Evolutionary conservation across 2,797 vertebrate genomes (phyloP).

Genomic region (Diceros bicornis): DNA sequence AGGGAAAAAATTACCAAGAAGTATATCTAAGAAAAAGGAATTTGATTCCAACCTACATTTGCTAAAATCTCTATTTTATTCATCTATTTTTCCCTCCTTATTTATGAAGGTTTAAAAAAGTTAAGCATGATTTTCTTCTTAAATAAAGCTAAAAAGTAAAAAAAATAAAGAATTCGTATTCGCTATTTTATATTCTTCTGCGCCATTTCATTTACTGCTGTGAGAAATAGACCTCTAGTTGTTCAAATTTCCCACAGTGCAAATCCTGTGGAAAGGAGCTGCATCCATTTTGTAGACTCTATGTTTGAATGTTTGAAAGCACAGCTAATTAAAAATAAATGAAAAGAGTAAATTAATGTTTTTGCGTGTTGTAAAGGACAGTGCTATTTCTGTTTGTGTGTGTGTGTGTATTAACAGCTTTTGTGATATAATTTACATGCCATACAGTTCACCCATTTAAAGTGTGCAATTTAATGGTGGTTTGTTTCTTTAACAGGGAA

Average conservation of each 20-base stretch:
- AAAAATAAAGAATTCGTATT: background rate
- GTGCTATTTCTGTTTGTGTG: background rate
- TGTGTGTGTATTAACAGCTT: background rate
- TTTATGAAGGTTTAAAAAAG: constrained; percentile 27
- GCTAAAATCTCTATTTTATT: constrained; percentile 39
- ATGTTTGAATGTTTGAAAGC: constrained; percentile 53
- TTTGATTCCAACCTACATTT: constrained; percentile 21
- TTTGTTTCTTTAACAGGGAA: constrained; percentile 92
- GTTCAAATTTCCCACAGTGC: background rate
- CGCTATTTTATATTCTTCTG: constrained; percentile 9
- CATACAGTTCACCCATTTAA: constrained; percentile 33
- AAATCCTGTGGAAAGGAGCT: background rate
- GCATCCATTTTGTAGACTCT: background rate
- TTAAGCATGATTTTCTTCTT: constrained; percentile 27
- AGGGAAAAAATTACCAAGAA: background rate
- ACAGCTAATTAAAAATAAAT: background rate
- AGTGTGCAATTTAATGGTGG: constrained; percentile 54
- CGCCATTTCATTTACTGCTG: background rate
- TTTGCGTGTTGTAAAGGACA: constrained; percentile 18
- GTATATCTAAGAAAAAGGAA: background rate
- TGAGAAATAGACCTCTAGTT: background rate
- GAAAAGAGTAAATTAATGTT: constrained; percentile 32
- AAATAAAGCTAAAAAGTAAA: background rate
- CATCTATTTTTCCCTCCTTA: constrained; percentile 14
- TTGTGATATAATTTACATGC: background rate